Percentiles rank a stretch among this genome's conserved stretches.
These are phyloP conservation scores for Panurus biarmicus DNA, from an alignment of 2,113 vertebrate species.

Conservation along the genomic window DNA sequence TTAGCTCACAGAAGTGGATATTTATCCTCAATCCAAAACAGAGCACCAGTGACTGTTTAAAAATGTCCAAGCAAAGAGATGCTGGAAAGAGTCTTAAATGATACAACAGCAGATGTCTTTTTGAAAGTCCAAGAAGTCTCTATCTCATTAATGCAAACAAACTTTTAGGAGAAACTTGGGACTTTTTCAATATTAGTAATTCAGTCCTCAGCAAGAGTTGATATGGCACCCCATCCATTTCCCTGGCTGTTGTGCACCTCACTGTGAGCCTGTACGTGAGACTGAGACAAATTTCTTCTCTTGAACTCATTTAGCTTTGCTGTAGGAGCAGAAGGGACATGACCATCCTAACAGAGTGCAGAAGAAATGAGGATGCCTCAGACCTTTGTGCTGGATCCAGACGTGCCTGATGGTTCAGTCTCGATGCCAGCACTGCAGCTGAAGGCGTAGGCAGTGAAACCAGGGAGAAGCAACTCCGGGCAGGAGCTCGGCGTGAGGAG, in stretches of 20 bases:
- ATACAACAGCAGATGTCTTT: not conserved
- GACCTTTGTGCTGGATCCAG: fast-evolving
- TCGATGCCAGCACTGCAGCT: not conserved
- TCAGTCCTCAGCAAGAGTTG: not conserved
- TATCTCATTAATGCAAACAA: not conserved
- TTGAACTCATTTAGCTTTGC: not conserved
- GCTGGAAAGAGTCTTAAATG: not conserved
- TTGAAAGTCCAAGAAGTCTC: not conserved
- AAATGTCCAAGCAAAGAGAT: not conserved
- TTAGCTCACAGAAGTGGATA: not conserved
- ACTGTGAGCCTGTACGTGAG: fast-evolving
- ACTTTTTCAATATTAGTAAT: not conserved
- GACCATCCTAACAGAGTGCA: fast-evolving
- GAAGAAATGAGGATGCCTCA: fast-evolving
- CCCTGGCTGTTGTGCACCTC: not conserved
- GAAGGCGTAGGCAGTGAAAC: not conserved
- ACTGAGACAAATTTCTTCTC: fast-evolving
- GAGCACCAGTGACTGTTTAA: not conserved
- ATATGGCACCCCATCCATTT: fast-evolving
- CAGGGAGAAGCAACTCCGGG: not conserved
- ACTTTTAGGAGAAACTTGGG: not conserved
- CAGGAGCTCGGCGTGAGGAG: not conserved
- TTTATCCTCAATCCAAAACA: not conserved
- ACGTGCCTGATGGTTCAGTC: fast-evolving
- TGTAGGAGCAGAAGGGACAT: fast-evolving